Base-by-base conservation (phyloP, 1,140 invertebrate species). In the Agrypnia vestita region DNA sequence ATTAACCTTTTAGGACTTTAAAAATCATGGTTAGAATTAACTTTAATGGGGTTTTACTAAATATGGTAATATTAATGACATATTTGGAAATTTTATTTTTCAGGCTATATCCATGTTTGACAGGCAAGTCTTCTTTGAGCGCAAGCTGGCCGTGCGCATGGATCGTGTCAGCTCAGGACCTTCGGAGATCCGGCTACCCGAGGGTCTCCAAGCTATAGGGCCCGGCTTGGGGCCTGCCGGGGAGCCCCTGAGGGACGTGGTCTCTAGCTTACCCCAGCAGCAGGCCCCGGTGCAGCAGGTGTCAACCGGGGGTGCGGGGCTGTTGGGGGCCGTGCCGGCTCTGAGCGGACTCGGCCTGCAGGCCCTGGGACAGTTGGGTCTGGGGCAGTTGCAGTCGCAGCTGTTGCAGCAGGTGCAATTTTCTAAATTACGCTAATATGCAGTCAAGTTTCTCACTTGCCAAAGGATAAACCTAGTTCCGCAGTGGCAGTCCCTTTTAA, bases 81-180 rank as follows among this genome's bases (percentile, higher is more conserved):
- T 21, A 21, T 51, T 35, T 59, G 1, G 8, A 10, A 21, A 64
- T 44, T 64, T 15, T 62, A 10, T 43, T 9, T 82, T 80, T 56
- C 51, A 83, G 88, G 97, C 98, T 12, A 98, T 99, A 85, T 98
- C 98, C 43, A 99, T 99, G 98, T 94, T 99, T 84, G 96, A 99
- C 87, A 96, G 97, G 85, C 98, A 99, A 89, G 93, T 95, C 84
- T 88, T 99, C 15, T 98, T 93, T 90, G 98, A 99, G 81, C 92
- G 98, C 71, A 92, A 94, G 67, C 96, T 99, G 93, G 96, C 96
- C 69, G 98, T 99, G 0, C 92, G 97, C 80, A 95, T 99, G 92
- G 98, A 96, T n/a, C n/a, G n/a, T 8, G 92, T 92, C 82, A 90
- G 91, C 82, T 91, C 91, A 59, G 90, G 91, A 79, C 90, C 90